These are phyloP conservation scores for Scortum barcoo DNA, from an alignment of 2,113 vertebrate species.

Conservation along the genomic window DNA sequence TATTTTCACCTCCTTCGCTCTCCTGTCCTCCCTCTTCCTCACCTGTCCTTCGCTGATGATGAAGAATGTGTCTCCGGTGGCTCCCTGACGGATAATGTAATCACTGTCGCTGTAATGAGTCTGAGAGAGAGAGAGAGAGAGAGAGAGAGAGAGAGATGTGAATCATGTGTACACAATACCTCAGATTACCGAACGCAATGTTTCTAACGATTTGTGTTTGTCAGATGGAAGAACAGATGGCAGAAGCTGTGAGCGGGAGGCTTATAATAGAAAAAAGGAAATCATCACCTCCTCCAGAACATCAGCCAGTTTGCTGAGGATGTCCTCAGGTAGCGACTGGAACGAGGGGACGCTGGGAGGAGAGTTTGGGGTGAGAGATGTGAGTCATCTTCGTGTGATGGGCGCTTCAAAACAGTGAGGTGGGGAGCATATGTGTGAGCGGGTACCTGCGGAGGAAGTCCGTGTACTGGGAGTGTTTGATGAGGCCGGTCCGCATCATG, in stretches of 20 bases:
- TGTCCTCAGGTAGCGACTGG: conserved; percentile 78
- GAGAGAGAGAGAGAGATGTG: background rate
- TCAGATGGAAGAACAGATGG: conserved; percentile 19
- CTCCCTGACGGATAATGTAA: conserved; percentile 84
- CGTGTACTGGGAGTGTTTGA: conserved; percentile 83
- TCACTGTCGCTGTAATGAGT: conserved; percentile 81
- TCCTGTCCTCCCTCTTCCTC: conserved; percentile 43
- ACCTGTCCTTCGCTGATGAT: conserved; percentile 85
- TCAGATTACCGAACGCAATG: background rate
- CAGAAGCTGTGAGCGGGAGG: background rate
- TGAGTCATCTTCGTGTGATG: background rate
- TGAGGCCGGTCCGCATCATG: conserved; percentile 85
- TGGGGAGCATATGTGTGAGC: background rate
- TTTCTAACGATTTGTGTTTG: background rate
- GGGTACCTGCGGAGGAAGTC: conserved; percentile 82
- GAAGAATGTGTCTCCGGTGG: conserved; percentile 85
- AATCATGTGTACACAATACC: background rate
- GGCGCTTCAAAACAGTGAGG: background rate
- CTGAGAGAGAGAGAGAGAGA: conserved; percentile 53
- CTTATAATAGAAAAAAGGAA: background rate
- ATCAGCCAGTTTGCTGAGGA: conserved; percentile 84
- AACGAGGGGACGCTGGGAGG: conserved; percentile 80
- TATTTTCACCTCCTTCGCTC: conserved; percentile 5
- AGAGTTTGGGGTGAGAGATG: background rate
- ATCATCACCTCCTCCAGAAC: conserved; percentile 82